Evolutionary conservation across 2,113 vertebrate genomes (phyloP).

Genomic region (Lamprologus speciosus): DNA sequence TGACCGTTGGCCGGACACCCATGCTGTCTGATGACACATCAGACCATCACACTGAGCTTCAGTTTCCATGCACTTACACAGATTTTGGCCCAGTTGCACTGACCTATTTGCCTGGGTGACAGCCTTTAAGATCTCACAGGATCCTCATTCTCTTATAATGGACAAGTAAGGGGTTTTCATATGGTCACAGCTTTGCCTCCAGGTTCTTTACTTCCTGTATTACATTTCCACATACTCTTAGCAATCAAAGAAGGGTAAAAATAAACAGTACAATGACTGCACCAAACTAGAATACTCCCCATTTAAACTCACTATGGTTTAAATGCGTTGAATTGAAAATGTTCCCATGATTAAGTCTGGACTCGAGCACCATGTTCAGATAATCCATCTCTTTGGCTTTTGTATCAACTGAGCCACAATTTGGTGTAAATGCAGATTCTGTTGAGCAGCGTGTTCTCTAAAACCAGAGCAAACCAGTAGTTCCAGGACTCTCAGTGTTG

Average conservation of each 20-base stretch:
- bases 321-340: background rate
- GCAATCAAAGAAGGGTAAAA: background rate
- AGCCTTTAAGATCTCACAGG: conserved; percentile 30
- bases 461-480: background rate
- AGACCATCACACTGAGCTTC: conserved; percentile 5
- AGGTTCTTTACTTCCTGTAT: background rate
- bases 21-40: conserved; percentile 33
- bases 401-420: background rate
- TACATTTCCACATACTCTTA: background rate
- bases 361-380: background rate
- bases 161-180: background rate
- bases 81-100: background rate
- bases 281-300: background rate
- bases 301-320: background rate
- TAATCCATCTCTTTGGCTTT: background rate
- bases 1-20: conserved; percentile 40
- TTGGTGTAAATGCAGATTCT: background rate
- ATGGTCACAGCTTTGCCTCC: background rate
- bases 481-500: background rate
- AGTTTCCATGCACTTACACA: conserved; percentile 25
- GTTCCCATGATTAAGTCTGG: background rate
- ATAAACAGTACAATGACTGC: background rate
- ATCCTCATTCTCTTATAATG: conserved; percentile 1
- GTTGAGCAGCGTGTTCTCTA: background rate
- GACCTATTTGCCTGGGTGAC: conserved; percentile 26